A percentile compares a stretch with the other conserved stretches of the same genome.
Conservation (phyloP, 2,888 invertebrate genomes). For the Scaptomyza parva region DNA sequence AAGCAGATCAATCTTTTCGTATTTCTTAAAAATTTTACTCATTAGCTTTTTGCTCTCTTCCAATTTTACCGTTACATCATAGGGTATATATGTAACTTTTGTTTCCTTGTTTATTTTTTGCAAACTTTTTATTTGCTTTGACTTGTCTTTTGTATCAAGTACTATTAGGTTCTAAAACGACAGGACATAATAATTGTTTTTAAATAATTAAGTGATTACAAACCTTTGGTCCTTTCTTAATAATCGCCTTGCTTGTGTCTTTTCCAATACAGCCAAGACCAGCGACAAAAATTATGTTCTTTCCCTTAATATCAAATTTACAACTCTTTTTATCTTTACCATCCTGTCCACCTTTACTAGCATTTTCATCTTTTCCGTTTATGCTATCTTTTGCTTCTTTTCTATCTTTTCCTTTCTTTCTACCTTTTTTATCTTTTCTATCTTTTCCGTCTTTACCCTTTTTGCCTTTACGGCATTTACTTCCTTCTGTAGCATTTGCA, state of each 20-base stretch:
- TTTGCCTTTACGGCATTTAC: too few species aligned
- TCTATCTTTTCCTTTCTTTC: not conserved
- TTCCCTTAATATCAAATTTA: constrained; percentile 47
- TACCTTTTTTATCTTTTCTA: not conserved
- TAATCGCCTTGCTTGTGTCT: constrained; percentile 67
- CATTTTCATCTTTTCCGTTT: not conserved
- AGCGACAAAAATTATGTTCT: constrained; percentile 73
- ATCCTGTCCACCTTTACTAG: not conserved
- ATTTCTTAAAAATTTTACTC: constrained; percentile 52
- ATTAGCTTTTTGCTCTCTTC: constrained; percentile 65
- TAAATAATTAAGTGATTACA: not conserved
- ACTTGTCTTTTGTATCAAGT: constrained; percentile 63
- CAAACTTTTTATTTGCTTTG: constrained; percentile 38
- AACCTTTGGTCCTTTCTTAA: constrained; percentile 55
- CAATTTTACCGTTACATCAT: constrained; percentile 67
- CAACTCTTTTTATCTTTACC: not conserved
- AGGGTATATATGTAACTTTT: constrained; percentile 61
- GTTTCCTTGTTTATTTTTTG: constrained; percentile 38
- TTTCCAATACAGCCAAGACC: constrained; percentile 79
- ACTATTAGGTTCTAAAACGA: constrained; percentile 72
- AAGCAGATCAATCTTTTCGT: constrained; percentile 72
- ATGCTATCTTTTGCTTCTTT: not conserved
- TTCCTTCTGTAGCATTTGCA: too few species aligned
- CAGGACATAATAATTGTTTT: not conserved
- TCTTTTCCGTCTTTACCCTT: too few species aligned